phyloP scores from a whole-genome alignment of 2,113 vertebrate species.

The Pipa parva region DNA sequence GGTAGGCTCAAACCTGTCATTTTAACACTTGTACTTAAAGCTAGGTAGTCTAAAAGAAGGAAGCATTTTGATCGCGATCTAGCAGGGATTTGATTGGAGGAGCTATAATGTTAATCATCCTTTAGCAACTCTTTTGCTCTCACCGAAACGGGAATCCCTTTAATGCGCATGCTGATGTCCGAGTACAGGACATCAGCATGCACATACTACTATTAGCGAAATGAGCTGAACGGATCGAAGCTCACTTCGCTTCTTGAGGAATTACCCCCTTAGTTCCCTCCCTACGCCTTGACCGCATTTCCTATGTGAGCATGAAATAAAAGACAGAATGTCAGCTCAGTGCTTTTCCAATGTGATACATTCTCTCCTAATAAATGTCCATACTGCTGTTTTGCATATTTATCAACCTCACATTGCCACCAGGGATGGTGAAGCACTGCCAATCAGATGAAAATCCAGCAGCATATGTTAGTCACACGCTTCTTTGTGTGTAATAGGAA shows the following conservation, averaged over 20 bases:
- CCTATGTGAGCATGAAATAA: neutral
- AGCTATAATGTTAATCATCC: too few species aligned
- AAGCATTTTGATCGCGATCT: too few species aligned
- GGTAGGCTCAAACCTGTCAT: too few species aligned
- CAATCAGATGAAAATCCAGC: conserved; percentile 12
- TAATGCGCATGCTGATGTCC: too few species aligned
- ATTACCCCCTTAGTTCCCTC: neutral
- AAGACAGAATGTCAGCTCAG: neutral
- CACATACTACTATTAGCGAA: neutral
- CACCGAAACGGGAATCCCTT: too few species aligned
- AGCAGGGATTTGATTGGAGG: too few species aligned
- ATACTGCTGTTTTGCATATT: neutral
- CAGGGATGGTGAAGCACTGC: neutral
- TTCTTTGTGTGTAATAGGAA: conserved; percentile 16
- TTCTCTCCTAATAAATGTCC: neutral
- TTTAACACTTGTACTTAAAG: too few species aligned
- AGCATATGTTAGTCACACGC: neutral
- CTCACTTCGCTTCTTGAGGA: too few species aligned
- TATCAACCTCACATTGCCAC: conserved; percentile 2
- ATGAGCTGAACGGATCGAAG: neutral
- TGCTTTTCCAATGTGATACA: neutral
- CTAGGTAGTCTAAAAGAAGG: too few species aligned
- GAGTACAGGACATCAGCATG: too few species aligned
- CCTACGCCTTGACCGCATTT: neutral
- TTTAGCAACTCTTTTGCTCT: too few species aligned